Evolutionary conservation across 2,113 vertebrate species (phyloP).

Genomic region (Diphyllodes magnificus): DNA sequence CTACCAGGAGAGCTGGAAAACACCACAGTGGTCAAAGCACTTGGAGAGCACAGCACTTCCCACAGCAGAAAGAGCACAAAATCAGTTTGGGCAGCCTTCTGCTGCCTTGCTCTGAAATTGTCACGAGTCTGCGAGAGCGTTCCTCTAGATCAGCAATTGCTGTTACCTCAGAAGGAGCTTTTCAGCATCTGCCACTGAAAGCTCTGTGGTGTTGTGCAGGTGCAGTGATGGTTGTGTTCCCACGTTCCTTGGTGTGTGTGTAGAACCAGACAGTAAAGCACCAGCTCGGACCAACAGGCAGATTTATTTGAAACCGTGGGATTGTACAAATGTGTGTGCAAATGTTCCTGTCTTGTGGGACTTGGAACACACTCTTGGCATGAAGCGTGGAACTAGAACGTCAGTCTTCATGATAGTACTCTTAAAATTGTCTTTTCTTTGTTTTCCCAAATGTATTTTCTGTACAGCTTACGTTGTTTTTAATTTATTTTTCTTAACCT

Average conservation of each 20-base stretch:
- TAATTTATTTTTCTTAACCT: neutral
- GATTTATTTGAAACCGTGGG: neutral
- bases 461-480: neutral
- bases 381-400: neutral
- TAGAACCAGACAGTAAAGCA: neutral
- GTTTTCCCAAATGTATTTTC: neutral
- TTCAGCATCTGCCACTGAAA: neutral
- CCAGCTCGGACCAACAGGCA: neutral
- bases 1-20: neutral
- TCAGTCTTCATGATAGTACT: neutral
- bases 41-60: neutral
- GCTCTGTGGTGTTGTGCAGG: rapidly evolving
- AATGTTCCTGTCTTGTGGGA: neutral
- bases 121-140: neutral
- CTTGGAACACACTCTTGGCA: neutral
- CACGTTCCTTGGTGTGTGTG: neutral
- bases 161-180: neutral
- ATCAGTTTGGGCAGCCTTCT: neutral
- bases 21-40: neutral
- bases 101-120: neutral
- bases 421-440: neutral
- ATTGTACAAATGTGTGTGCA: neutral
- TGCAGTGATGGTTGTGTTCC: neutral
- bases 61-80: neutral
- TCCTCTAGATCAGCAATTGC: neutral